Base-by-base conservation (phyloP, 2,888 invertebrate species). In the Drosophila antonietae region DNA sequence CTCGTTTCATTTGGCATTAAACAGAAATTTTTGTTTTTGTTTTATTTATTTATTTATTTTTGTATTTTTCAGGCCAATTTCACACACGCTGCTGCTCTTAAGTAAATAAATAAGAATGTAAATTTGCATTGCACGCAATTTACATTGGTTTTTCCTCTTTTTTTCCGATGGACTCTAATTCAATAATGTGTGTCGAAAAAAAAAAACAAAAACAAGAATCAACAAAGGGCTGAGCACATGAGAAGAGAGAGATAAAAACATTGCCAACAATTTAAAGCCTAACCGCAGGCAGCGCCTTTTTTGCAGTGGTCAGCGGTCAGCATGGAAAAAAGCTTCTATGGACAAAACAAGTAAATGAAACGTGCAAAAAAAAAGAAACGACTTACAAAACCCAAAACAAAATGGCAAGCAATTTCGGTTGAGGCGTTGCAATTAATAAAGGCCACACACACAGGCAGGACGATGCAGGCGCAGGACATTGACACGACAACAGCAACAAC, bases 381-480 rank as follows among this genome's bases (percentile, higher is more conserved):
- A n/a, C 12, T 41, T 23, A 44, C 43, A 57, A 73, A 65, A 73
- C 69, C 69, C 55, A 73, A 72, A 80, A 72, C 59, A 80, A 75
- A 87, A 72, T 78, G 72, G 66, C 73, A 80, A 84, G 72, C 81
- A 78, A 82, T 84, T 83, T 84, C 57, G 87, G 87, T 82, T 83
- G 87, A 89, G 89, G 89, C 86, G 87, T 87, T 84, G 84, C 86
- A 89, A 86, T 86, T 86, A 86, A 89, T 86, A 87, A 84, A 82
- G 79, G 75, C 49, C 33, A 76, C 88, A 75, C 81, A 28, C 6
- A 6, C 5, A 28, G 28, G 28, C 28, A 46, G 78, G 66, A 56
- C 68, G 57, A 64, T 69, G 63, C 73, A 66, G 78, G 58, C 65
- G 28, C 49, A 75, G 85, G 73, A 73, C 85, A 88, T 80, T 85